Conservation (phyloP, 2,888 invertebrate species). For the Drosophila percnosoma region DNA sequence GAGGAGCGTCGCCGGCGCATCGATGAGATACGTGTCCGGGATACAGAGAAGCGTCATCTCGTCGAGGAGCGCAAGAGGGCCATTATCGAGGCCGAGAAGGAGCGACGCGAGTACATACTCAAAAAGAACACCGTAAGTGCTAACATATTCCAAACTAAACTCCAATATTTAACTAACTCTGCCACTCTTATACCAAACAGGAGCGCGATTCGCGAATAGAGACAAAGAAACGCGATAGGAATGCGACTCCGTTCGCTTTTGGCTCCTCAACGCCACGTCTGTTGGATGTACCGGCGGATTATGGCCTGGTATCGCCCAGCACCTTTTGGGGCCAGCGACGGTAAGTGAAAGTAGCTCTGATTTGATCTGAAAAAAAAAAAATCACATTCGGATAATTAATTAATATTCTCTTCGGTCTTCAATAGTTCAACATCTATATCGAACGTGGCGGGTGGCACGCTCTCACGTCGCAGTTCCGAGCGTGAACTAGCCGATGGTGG, state of each 20-base stretch:
- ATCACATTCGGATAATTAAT: neutral
- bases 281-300: conserved; percentile 91
- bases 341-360: conserved; percentile 63
- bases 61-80: conserved; percentile 95
- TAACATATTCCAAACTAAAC: neutral
- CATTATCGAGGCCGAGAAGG: conserved; percentile 95
- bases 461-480: conserved; percentile 94
- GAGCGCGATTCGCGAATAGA: conserved; percentile 93
- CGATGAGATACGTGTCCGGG: conserved; percentile 92
- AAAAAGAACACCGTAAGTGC: conserved; percentile 89
- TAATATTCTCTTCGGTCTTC: neutral
- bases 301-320: conserved; percentile 86
- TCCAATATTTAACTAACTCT: neutral
- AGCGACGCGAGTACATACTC: conserved; percentile 93
- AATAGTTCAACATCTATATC: conserved; percentile 94
- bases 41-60: conserved; percentile 89
- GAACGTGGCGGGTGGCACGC: conserved; percentile 93
- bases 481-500: conserved; percentile 89
- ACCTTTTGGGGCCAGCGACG: conserved; percentile 93
- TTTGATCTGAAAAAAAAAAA: too few relatives aligned
- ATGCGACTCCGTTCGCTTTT: conserved; percentile 93
- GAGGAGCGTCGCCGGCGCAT: conserved; percentile 92
- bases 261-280: conserved; percentile 96
- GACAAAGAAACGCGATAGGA: conserved; percentile 91
- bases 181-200: conserved; percentile 57